Percentiles rank a stretch among this genome's conserved stretches.
Evolutionary conservation across 53 echinoderm and acorn worm genomes (phyloP).

Genomic region (Pentamera pediparva): DNA sequence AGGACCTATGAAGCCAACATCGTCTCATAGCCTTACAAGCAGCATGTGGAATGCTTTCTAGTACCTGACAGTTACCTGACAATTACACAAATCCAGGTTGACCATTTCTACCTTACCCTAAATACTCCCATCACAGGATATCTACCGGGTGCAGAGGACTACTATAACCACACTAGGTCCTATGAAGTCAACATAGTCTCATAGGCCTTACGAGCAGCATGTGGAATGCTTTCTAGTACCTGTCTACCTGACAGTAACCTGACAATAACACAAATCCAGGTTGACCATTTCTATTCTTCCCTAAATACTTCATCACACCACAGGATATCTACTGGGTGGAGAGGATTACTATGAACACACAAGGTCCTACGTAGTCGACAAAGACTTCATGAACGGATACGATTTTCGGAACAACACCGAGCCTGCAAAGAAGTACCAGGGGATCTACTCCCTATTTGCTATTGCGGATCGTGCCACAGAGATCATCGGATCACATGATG

Average conservation of each 20-base stretch:
- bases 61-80: no score
- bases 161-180: no score
- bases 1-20: no score
- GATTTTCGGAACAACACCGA: constrained; percentile 58
- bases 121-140: no score
- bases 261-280: background rate
- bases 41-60: no score
- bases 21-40: background rate
- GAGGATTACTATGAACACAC: constrained; percentile 43
- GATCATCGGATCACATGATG: constrained; percentile 55
- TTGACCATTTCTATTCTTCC: background rate
- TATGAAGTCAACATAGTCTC: no score
- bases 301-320: background rate
- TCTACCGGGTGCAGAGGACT: no score
- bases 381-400: constrained; percentile 22
- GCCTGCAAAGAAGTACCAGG: constrained; percentile 28
- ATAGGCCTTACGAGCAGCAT: background rate
- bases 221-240: background rate
- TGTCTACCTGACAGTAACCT: background rate
- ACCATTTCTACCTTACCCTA: no score
- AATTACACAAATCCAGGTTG: no score
- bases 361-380: constrained; percentile 8
- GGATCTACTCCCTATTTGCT: constrained; percentile 56
- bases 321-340: constrained; percentile 33
- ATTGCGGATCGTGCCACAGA: constrained; percentile 45